phyloP scores from a whole-genome alignment of 2,113 vertebrate species.

The Athene cunicularia region DNA sequence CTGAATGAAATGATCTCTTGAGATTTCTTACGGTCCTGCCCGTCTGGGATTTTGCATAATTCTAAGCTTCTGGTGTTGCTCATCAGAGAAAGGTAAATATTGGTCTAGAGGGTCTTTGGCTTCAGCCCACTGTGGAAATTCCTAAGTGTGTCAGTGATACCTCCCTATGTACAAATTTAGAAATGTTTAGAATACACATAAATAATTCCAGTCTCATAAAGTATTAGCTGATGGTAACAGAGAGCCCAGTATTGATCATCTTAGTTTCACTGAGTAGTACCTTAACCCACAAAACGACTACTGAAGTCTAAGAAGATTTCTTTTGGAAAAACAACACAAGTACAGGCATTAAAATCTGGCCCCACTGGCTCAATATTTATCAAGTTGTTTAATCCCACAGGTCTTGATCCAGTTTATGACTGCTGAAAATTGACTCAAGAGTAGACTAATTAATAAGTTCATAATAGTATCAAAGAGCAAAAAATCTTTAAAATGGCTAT shows the following conservation, averaged over 20 bases:
- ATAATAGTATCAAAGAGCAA: constrained; percentile 66
- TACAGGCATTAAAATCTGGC: background rate
- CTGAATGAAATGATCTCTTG: background rate
- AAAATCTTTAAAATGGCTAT: constrained; percentile 60
- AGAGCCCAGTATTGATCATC: constrained; percentile 18
- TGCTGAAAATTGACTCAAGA: constrained; percentile 41
- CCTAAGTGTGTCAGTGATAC: background rate
- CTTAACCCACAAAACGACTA: background rate
- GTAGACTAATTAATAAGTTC: constrained; percentile 60
- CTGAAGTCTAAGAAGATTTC: background rate
- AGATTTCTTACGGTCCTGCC: background rate
- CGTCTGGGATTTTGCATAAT: background rate
- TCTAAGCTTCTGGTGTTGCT: background rate
- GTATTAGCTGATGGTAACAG: background rate
- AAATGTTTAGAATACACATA: background rate
- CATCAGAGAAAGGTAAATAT: background rate
- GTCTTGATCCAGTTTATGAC: constrained; percentile 47
- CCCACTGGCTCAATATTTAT: constrained; percentile 24
- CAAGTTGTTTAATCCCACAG: constrained; percentile 40
- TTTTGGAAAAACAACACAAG: background rate
- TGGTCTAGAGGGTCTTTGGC: background rate
- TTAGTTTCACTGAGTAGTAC: background rate
- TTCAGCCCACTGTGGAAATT: background rate
- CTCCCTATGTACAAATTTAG: background rate
- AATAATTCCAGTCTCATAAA: constrained; percentile 26